Evolutionary conservation across 2,113 vertebrate species (phyloP), one percentile per base, ranked within the genome.

Genomic region (Strix uralensis): DNA sequence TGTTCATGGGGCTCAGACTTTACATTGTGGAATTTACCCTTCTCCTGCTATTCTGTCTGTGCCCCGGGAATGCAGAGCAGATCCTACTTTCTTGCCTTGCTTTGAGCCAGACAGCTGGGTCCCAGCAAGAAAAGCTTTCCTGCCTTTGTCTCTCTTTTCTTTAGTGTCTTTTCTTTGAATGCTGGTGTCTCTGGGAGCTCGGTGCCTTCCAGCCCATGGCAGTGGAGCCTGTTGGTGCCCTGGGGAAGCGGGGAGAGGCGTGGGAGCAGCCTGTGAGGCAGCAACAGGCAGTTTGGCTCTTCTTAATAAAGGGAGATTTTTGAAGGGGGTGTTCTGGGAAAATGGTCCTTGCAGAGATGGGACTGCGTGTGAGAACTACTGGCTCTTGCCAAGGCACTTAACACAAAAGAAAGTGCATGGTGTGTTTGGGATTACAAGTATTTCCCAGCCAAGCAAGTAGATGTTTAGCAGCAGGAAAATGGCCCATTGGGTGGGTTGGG

Each of bases 71-170:
- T 61, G 77, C 54, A 67, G 92, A 88, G 88, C 73, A 81, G 83
- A 89, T 73, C 62, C 86, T 69, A 47, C 19, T 91, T 84, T 49
- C 81, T 81, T 74, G 82, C 72, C 75, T 88, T 81, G 79, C 78
- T 84, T 61, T 84, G 65, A 91, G 86, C 81, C 86, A 93, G 86
- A 58, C 90, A 86, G 86, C 92, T 91, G 95, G 72, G 75, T 86
- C 77, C 58, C 69, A 72, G 72, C 1, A 7, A 84, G 77, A 81
- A 92, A 94, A 62, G 73, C 78, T 88, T 90, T 84, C 47, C 77
- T 88, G 94, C 82, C 72, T 96, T 95, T 94, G 92, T 94, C 20
- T 82, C 46, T 62, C 94, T 91, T 87, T 78, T 88, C 88, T 96
- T 87, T 67, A 83, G 92, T 67, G 75, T 61, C 80, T 90, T 96